These are phyloP conservation scores for Spisula subtruncata DNA, from an alignment of 2,888 invertebrate genomes.

Conservation along the genomic window DNA sequence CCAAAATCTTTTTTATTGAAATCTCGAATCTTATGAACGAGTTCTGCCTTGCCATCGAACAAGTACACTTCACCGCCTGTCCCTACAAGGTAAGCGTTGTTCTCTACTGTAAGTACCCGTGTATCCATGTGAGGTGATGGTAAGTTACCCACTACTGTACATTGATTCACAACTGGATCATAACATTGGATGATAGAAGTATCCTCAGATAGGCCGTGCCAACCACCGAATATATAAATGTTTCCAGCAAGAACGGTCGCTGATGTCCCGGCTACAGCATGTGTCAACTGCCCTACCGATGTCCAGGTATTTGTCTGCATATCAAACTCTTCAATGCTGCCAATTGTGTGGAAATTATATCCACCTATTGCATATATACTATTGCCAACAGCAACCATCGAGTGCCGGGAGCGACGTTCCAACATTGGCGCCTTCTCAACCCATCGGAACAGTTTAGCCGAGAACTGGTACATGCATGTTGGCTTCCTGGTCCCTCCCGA, in stretches of 20 bases:
- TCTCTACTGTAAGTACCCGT: slow-evolving; percentile 63
- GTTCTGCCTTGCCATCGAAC: slow-evolving; percentile 54
- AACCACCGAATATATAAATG: slow-evolving; percentile 73
- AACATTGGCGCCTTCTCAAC: slow-evolving; percentile 60
- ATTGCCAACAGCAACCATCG: slow-evolving; percentile 73
- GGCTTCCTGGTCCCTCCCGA: slow-evolving; percentile 71
- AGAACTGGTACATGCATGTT: slow-evolving; percentile 64
- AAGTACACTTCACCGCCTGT: slow-evolving; percentile 68
- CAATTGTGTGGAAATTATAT: slow-evolving; percentile 71
- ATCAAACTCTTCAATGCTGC: slow-evolving; percentile 72
- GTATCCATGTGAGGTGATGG: slow-evolving; percentile 69
- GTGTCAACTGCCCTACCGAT: slow-evolving; percentile 64
- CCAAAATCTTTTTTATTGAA: slow-evolving; percentile 72
- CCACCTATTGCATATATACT: slow-evolving; percentile 67
- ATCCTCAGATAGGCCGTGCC: slow-evolving; percentile 70
- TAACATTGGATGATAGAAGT: slow-evolving; percentile 72
- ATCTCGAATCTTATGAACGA: slow-evolving; percentile 50
- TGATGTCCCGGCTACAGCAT: slow-evolving; percentile 70
- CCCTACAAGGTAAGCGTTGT: slow-evolving; percentile 59
- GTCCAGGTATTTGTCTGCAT: slow-evolving; percentile 70
- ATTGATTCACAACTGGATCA: slow-evolving; percentile 61
- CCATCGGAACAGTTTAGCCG: slow-evolving; percentile 72
- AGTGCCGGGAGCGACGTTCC: slow-evolving; percentile 71
- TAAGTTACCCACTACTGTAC: slow-evolving; percentile 61
- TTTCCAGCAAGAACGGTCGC: slow-evolving; percentile 65